Conservation (phyloP, 1,140 invertebrate genomes). For the Apolygus lucorum region DNA sequence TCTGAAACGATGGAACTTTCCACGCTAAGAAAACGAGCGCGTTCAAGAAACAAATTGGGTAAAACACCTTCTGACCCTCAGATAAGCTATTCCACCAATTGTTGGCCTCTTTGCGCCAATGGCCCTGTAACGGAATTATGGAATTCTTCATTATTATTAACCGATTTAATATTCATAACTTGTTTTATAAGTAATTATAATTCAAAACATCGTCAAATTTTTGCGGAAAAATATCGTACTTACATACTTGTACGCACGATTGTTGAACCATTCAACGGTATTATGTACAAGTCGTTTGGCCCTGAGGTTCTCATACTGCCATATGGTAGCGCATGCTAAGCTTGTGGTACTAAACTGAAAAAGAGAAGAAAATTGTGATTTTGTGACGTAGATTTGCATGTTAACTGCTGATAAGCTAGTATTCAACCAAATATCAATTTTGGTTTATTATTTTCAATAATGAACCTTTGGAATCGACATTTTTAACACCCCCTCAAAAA, state of each 20-base stretch:
- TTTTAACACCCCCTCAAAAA: no score
- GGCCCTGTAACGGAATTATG: constrained; percentile 40
- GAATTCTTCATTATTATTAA: background rate
- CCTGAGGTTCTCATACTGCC: constrained; percentile 79
- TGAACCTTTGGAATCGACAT: no score
- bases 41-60: constrained; percentile 70
- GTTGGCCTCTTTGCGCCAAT: constrained; percentile 49
- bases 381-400: no score
- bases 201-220: background rate
- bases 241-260: constrained; percentile 3
- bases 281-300: constrained; percentile 50
- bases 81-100: constrained; percentile 65
- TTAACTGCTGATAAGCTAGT: no score
- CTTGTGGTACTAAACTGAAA: constrained; percentile 61
- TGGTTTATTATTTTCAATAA: no score
- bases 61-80: constrained; percentile 68
- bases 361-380: no score
- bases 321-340: constrained; percentile 66
- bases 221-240: background rate
- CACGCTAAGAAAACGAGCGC: constrained; percentile 72
- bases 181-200: background rate
- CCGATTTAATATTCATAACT: background rate
- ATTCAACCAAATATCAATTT: no score
- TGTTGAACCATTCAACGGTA: constrained; percentile 41
- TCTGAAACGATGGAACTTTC: constrained; percentile 62